Evolutionary conservation across 2,113 vertebrate species (phyloP).

Genomic region (Nothobranchius furzeri): DNA sequence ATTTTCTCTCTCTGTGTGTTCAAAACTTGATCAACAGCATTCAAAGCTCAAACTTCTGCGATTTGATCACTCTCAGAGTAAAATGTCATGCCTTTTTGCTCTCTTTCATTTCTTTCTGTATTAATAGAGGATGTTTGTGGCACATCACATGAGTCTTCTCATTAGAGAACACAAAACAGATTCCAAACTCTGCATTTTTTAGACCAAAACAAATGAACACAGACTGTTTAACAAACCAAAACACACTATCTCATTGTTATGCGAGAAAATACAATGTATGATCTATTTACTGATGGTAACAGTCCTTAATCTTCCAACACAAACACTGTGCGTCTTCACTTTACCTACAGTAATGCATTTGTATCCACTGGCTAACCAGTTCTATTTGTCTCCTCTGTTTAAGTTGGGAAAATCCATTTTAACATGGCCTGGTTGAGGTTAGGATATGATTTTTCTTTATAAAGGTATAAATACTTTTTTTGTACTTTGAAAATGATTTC

Average conservation of each 20-base stretch:
- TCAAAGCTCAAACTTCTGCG: slow-evolving; percentile 43
- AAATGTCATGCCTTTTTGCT: slow-evolving; percentile 49
- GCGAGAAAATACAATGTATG: neutral
- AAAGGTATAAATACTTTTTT: neutral
- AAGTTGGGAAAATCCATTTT: no score
- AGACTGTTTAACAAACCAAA: neutral
- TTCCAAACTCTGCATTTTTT: neutral
- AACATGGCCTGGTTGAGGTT: no score
- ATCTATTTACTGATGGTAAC: neutral
- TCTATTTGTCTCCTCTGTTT: neutral
- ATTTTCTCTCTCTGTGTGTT: slow-evolving; percentile 44
- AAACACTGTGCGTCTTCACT: neutral
- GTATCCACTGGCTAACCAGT: neutral
- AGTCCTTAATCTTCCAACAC: neutral
- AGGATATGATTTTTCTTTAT: no score
- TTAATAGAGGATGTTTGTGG: slow-evolving; percentile 21
- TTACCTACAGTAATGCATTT: neutral
- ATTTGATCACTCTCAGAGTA: slow-evolving; percentile 31
- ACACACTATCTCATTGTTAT: neutral
- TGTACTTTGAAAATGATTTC: neutral
- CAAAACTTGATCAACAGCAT: slow-evolving; percentile 57
- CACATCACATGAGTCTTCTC: slow-evolving; percentile 1
- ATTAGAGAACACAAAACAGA: neutral
- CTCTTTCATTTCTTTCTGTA: slow-evolving; percentile 39
- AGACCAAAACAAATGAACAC: neutral